Evolutionary conservation across 2,888 invertebrate species (phyloP).

Genomic region (Pseudococcus longispinus): DNA sequence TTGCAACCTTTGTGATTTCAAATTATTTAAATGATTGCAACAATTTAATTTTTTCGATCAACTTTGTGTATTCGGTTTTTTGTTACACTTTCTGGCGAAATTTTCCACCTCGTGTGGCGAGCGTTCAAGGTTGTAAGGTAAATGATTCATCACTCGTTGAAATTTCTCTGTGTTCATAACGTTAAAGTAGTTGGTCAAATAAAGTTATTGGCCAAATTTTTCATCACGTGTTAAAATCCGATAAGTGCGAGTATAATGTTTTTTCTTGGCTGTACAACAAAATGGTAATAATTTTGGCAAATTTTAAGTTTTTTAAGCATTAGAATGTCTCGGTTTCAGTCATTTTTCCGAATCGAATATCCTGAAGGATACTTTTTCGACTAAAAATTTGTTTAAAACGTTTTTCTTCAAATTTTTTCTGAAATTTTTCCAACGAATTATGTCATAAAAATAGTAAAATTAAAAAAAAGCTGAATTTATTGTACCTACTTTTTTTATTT

Average conservation of each 20-base stretch:
- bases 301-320: too few species aligned
- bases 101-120: too few species aligned
- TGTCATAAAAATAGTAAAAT: too few species aligned
- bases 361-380: too few species aligned
- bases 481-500: too few species aligned
- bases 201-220: neutral
- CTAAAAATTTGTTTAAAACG: too few species aligned
- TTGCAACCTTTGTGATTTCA: neutral
- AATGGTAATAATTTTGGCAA: neutral
- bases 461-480: too few species aligned
- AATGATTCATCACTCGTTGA: neutral
- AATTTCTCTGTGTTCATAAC: neutral
- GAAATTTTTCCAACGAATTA: too few species aligned
- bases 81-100: neutral
- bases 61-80: neutral
- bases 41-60: neutral
- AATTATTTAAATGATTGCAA: neutral
- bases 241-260: neutral
- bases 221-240: neutral
- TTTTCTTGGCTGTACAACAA: neutral
- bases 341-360: too few species aligned
- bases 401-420: too few species aligned
- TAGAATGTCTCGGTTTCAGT: too few species aligned
- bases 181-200: neutral
- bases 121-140: neutral